Evolutionary conservation across 2,113 vertebrate species (phyloP), one percentile per base, ranked within the genome.

Genomic region (mouse (Mus musculus)): DNA sequence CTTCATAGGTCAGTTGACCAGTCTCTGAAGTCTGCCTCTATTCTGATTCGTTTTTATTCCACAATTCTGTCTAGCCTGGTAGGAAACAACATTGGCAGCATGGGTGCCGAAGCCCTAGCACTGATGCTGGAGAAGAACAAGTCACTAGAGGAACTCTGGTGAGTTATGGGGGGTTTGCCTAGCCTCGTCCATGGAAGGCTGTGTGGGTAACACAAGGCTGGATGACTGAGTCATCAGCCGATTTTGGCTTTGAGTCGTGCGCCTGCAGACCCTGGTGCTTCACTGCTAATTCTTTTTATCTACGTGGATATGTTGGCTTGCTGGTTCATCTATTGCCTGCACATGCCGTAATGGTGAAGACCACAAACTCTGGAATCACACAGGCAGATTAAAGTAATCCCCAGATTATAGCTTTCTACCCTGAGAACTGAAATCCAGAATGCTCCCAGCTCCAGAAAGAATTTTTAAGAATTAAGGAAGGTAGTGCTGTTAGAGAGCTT

Each of bases 81-180:
- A 46, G 99, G 98, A 67, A 99, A 99, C 96, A 96, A 97, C 65
- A 98, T 99, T 2, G 99, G 99, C 63, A 98, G 88, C 46, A n/a
- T 39, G 67, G 99, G 99, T 88, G 99, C 99, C 0, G 96, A 87
- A 71, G 99, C 99, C 52, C 97, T 99, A 10, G 99, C 99, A 7
- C 96, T 96, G 61, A 97, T 99, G 92, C 90, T 99, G 96, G 98
- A 98, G 95, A 99, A 97, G 87, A 98, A 98, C 52, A 20, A 93
- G 6, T 97, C 98, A 2, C 97, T 99, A 81, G 95, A 98, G 77
- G 98, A 99, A 22, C 97, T 99, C 49, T 99, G 99, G 99, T 99
- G 96, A 98, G 98, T 97, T 28, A 84, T 19, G 39, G 28, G 13
- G n/a, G 36, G 30, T 19, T 42, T 52, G 30, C n/a, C 36, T 69